Evolutionary conservation across 2,113 vertebrate genomes (phyloP).

Genomic region (Ceratotherium simum): DNA sequence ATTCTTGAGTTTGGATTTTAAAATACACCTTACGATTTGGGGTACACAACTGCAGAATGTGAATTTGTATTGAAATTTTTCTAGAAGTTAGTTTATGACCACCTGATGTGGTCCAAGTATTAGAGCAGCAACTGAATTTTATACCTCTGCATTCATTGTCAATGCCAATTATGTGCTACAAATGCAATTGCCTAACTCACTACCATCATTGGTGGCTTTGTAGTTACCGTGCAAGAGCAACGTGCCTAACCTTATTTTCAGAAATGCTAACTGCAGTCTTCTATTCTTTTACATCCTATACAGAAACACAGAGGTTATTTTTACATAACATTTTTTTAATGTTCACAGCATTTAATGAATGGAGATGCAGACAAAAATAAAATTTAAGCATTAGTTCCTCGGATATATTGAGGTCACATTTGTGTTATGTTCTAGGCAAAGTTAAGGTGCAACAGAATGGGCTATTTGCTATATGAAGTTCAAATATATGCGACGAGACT

Average conservation of each 20-base stretch:
- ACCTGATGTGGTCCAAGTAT: neutral
- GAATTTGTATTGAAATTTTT: neutral
- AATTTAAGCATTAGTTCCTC: neutral
- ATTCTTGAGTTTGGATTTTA: conserved; percentile 9
- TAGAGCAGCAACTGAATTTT: neutral
- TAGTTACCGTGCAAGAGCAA: neutral
- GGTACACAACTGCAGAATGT: neutral
- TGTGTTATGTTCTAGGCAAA: neutral
- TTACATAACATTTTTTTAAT: neutral
- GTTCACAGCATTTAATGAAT: neutral
- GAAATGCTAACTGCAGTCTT: conserved; percentile 23
- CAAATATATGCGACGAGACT: conserved; percentile 39
- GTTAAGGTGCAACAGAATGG: neutral
- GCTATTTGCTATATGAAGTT: neutral
- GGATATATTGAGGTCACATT: neutral
- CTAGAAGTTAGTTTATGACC: conserved; percentile 19
- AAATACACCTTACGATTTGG: neutral
- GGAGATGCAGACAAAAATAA: neutral
- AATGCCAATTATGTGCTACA: conserved; percentile 10
- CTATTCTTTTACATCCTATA: neutral
- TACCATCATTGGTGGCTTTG: conserved; percentile 16
- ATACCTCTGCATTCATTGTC: conserved; percentile 13
- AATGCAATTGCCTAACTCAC: neutral
- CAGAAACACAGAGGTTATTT: conserved; percentile 13
- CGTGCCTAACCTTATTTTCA: conserved; percentile 7